Percentiles rank a stretch among this genome's conserved stretches.
These are phyloP conservation scores for Grantiella picta DNA, from an alignment of 2,113 vertebrate genomes.

Conservation along the genomic window DNA sequence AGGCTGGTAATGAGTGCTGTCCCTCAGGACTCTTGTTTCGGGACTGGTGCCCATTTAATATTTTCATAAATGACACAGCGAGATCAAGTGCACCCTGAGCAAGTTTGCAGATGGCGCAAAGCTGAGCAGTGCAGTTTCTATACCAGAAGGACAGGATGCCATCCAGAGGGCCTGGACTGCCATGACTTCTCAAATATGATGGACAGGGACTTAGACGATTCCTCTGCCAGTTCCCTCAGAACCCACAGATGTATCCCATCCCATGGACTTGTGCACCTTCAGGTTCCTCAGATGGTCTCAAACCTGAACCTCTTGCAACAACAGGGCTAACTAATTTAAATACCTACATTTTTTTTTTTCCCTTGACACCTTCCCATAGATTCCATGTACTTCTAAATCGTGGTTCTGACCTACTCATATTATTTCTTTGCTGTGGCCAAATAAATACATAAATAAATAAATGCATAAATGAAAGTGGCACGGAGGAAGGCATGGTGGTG, in stretches of 20 bases:
- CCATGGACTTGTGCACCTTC: neutral
- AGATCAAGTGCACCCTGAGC: neutral
- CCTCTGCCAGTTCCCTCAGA: neutral
- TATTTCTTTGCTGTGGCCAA: neutral
- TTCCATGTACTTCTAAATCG: neutral
- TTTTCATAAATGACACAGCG: neutral
- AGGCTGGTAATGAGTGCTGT: neutral
- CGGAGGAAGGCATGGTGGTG: neutral
- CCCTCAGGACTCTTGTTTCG: neutral
- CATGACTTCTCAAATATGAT: neutral
- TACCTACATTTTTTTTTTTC: neutral
- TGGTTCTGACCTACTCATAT: neutral
- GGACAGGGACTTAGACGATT: neutral
- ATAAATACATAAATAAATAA: neutral
- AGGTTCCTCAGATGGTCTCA: neutral
- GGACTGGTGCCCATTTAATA: neutral
- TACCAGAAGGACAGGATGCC: neutral
- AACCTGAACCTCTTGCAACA: neutral
- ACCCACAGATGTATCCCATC: neutral
- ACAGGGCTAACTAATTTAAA: neutral
- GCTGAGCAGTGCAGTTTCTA: neutral
- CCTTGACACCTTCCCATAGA: neutral
- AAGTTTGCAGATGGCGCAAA: neutral
- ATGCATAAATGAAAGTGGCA: neutral
- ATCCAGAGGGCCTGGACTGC: neutral